phyloP scores from a whole-genome alignment of 1,140 invertebrate species.

The Vollenhovia emeryi region DNA sequence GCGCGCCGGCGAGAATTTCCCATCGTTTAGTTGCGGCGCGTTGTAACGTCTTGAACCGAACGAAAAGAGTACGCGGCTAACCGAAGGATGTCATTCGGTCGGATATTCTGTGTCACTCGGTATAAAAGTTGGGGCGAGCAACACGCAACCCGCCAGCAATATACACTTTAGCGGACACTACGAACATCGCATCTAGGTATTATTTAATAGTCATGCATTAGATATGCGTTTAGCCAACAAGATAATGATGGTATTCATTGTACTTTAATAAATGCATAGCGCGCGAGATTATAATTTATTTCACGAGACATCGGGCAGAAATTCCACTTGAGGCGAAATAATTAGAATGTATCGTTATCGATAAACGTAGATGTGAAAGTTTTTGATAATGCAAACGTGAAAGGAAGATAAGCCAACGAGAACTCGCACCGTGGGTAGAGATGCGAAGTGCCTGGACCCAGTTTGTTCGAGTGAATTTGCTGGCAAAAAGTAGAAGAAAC shows the following conservation, averaged over 20 bases:
- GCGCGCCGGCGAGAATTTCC: neutral
- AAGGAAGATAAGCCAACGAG: neutral
- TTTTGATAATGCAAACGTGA: neutral
- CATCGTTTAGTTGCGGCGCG: neutral
- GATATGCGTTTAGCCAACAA: neutral
- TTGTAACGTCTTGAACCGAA: neutral
- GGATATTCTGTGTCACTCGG: conserved; percentile 19
- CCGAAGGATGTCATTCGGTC: conserved; percentile 46
- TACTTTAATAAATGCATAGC: neutral
- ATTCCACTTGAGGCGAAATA: neutral
- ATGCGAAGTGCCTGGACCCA: neutral
- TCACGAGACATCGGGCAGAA: neutral
- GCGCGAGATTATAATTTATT: neutral
- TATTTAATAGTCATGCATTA: conserved; percentile 10
- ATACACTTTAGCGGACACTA: conserved; percentile 36
- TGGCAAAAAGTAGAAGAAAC: neutral
- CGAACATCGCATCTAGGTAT: conserved; percentile 2
- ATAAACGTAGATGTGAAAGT: neutral
- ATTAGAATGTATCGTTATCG: neutral
- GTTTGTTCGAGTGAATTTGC: neutral
- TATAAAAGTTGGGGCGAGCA: conserved; percentile 11
- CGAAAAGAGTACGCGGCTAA: neutral
- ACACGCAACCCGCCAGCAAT: conserved; percentile 1
- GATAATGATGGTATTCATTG: conserved; percentile 9
- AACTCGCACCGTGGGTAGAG: neutral